Base-by-base conservation (phyloP, 2,888 invertebrate genomes). In the Chydorus sphaericus region DNA sequence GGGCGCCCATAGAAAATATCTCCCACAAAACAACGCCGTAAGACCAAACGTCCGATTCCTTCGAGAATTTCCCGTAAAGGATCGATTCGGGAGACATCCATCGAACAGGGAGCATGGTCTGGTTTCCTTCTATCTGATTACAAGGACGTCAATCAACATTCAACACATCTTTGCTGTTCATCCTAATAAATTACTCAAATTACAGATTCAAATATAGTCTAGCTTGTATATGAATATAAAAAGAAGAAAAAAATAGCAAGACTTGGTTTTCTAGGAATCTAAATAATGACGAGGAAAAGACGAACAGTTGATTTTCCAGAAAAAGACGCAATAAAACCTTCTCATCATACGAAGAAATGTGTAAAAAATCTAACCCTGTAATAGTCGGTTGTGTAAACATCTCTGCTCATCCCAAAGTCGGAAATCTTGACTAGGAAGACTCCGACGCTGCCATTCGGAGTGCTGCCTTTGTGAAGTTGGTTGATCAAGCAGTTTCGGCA, bases 41-140 rank as follows among this genome's bases (percentile, higher is more conserved):
- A 0, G 90, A 85, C 91, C 91, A 93, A 1, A 92, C 83, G 68
- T 93, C 93, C 1, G 88, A 88, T 70, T 91, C 90, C 56, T 89
- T 77, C 0, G 89, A 89, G 69, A 89, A 92, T 49, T 87, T 79
- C 26, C 89, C 90, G 66, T 87, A 91, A 59, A 89, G 77, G 37
- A 93, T 83, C 62, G 89, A 85, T 70, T 94, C 93, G 0, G 90
- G 89, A 0, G 92, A 83, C 91, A 93, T 91, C 93, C 93, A 94
- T 16, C 93, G 77, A 0, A 94, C 84, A 1, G 93, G 92, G n/a
- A n/a, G n/a, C 66, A 92, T 75, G 52, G 87, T 75, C 48, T 85
- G 72, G 31, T 83, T 83, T 2, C 86, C 86, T 2, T 85, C 85
- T 71, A 86, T 83, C 70, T 70, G 57, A 39, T 54, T 51, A 14